Percentiles rank a stretch among this genome's conserved stretches.
These are phyloP conservation scores for Falco berigora DNA, from an alignment of 2,797 vertebrate species.

Conservation along the genomic window DNA sequence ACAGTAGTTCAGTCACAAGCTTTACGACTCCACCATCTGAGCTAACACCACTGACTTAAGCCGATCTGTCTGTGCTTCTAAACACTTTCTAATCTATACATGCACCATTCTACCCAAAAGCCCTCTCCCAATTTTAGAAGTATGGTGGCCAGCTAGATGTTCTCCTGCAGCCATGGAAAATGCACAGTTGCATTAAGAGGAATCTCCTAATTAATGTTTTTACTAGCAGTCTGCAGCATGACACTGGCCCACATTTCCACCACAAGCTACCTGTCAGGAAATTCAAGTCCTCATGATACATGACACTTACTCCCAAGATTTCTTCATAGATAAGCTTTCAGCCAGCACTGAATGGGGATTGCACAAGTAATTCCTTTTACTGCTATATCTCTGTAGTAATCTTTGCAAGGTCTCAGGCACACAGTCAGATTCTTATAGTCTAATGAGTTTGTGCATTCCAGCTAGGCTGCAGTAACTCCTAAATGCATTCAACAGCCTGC, in stretches of 20 bases:
- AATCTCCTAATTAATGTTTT: background rate
- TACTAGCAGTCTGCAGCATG: background rate
- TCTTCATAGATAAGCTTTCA: background rate
- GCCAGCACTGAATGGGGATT: background rate
- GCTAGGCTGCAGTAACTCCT: background rate
- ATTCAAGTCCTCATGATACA: background rate
- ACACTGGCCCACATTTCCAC: background rate
- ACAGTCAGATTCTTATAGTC: background rate
- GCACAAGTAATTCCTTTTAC: background rate
- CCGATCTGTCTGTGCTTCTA: background rate
- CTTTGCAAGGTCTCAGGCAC: background rate
- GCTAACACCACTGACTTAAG: background rate
- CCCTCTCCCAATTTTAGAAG: background rate
- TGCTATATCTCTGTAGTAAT: background rate
- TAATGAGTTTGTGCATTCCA: background rate
- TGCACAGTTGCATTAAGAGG: rapidly evolving
- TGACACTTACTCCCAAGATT: background rate
- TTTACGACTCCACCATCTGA: background rate
- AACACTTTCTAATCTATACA: background rate
- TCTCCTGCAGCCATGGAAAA: background rate
- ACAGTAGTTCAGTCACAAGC: background rate
- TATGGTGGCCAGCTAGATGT: background rate
- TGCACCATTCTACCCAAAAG: background rate
- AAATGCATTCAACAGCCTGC: background rate
- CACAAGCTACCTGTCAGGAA: background rate